Conservation (phyloP, 2,113 vertebrate species). For the Erinaceus europaeus region DNA sequence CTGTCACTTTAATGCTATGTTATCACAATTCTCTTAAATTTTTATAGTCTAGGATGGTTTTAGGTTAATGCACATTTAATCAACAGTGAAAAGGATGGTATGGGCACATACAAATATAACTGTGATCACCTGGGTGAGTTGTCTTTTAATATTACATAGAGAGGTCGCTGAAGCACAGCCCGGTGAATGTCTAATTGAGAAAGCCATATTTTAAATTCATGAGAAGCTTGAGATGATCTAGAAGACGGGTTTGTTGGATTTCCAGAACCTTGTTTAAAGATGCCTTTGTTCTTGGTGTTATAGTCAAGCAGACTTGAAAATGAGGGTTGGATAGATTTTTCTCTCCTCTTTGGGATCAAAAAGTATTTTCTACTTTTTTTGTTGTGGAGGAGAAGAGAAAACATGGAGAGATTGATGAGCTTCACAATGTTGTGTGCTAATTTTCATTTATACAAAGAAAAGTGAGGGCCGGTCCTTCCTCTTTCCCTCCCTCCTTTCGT, state of each 20-base stretch:
- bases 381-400: background rate
- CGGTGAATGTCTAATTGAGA: background rate
- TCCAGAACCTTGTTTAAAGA: background rate
- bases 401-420: background rate
- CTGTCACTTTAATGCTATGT: constrained; percentile 15
- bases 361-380: background rate
- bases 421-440: background rate
- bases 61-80: constrained; percentile 65
- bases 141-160: background rate
- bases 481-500: too few relatives aligned
- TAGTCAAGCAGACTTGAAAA: background rate
- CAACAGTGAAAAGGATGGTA: constrained; percentile 18
- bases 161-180: background rate
- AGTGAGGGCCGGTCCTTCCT: background rate
- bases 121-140: background rate
- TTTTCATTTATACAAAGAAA: background rate
- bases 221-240: background rate
- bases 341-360: background rate
- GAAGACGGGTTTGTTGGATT: background rate
- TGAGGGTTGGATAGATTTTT: background rate
- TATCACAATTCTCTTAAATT: constrained; percentile 40
- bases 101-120: constrained; percentile 1
- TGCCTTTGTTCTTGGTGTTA: background rate
- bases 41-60: constrained; percentile 48
- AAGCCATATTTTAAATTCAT: background rate